These are phyloP conservation scores for Peromyscus californicus DNA, from an alignment of 2,113 vertebrate species.

Conservation along the genomic window DNA sequence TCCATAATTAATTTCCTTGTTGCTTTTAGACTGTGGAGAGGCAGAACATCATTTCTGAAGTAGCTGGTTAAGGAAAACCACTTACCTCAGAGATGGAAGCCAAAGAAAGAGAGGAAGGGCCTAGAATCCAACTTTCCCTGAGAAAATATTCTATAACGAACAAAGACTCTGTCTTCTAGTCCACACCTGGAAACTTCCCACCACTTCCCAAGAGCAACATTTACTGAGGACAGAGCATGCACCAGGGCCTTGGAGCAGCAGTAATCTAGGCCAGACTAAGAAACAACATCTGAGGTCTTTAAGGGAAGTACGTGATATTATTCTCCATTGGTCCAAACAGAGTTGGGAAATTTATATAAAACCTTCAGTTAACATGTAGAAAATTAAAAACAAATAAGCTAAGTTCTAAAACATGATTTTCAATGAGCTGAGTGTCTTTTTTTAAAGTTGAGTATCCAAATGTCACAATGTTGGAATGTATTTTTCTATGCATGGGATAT, in stretches of 20 bases:
- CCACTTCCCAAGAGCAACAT: not conserved
- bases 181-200: too few species aligned
- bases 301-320: not conserved
- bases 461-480: not conserved
- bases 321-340: not conserved
- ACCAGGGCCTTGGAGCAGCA: not conserved
- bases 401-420: not conserved
- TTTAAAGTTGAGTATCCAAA: not conserved
- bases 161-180: not conserved
- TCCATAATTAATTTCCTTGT: not conserved
- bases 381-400: not conserved
- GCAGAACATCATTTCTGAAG: not conserved
- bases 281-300: not conserved
- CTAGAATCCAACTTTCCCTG: not conserved
- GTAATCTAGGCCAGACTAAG: not conserved
- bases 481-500: not conserved
- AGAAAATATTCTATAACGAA: not conserved
- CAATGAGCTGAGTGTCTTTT: not conserved
- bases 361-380: not conserved
- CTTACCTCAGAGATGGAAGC: not conserved
- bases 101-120: not conserved
- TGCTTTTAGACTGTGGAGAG: not conserved
- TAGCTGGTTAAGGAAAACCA: not conserved
- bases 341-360: not conserved
- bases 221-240: not conserved